Conservation (phyloP, 2,797 vertebrate genomes). For the Myoxocephalus aenaeus region DNA sequence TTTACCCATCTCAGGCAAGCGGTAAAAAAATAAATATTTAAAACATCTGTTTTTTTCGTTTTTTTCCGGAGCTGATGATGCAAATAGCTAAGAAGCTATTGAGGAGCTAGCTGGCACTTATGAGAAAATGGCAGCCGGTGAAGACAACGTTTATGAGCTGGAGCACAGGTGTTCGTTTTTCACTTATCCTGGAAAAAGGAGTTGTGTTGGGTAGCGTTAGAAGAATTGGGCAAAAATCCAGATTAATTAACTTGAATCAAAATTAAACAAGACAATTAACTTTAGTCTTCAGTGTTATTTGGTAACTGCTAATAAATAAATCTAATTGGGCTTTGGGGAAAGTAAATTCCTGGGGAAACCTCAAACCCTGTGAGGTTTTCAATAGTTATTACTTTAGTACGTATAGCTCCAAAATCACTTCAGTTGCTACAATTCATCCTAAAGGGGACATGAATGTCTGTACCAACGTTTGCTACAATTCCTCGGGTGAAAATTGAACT, state of each 20-base stretch:
- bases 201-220: not conserved
- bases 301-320: not conserved
- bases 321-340: not conserved
- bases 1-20: not conserved
- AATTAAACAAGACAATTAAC: not conserved
- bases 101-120: too few relatives aligned
- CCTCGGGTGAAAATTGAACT: not conserved
- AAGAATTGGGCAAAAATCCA: not conserved
- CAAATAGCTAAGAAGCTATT: not conserved
- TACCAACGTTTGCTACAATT: not conserved
- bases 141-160: too few relatives aligned
- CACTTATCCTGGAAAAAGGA: too few relatives aligned
- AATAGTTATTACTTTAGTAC: not conserved
- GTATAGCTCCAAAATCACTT: not conserved
- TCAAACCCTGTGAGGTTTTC: not conserved
- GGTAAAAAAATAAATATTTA: not conserved
- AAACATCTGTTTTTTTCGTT: too few relatives aligned
- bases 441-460: not conserved
- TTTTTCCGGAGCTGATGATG: not conserved
- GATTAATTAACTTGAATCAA: not conserved
- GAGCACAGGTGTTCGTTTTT: too few relatives aligned
- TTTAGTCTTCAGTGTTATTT: not conserved
- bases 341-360: not conserved
- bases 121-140: too few relatives aligned
- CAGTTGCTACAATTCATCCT: not conserved